Evolutionary conservation across 23 tunicate genomes (phyloP), one percentile per base, ranked within the genome.

Genomic region (Halocynthia aurantium): DNA sequence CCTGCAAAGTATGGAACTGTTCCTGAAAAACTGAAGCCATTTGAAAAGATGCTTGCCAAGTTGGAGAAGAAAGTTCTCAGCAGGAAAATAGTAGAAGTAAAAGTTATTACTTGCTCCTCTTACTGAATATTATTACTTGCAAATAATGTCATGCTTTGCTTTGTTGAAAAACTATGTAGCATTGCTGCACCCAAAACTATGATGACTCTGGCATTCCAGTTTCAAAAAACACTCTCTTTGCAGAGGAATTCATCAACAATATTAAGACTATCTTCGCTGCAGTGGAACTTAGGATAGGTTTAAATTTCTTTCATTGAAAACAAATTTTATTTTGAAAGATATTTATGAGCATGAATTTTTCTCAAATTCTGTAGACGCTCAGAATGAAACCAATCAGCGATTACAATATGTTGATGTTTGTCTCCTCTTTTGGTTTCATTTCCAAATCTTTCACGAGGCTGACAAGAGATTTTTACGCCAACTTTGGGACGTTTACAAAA

Each of bases 181-280:
- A 66, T 84, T 90, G 96, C 57, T 81, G 81, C 44, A 69, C 69
- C 51, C 97, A 91, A 71, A 84, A 91, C 52, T 91, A 81, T 76
- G 97, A 91, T 69, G 97, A 91, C 61, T 71, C 86, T 66, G 97
- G 97, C 5, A 91, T 91, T 51, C 97, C 97, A 55, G 97, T 91
- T 50, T 54, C 87, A 8, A 91, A 91, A 55, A 91, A 91, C 57
- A 18, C 87, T 13, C 52, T 64, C 52, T 84, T 91, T 77, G 62
- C 83, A 13, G 90, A 85, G 73, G 97, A 91, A 63, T 91, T 91
- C 77, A n/a, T 52, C 17, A 54, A 31, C 77, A 91, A 85, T 57
- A 77, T 91, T 57, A 81, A 77, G 81, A 62, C 50, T 7, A 22
- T 91, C 18, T 72, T 85, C 57, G 8, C 66, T 13, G 72, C 20